These are phyloP conservation scores for Tachystola acroxantha DNA, from an alignment of 2,888 invertebrate species.

Conservation along the genomic window DNA sequence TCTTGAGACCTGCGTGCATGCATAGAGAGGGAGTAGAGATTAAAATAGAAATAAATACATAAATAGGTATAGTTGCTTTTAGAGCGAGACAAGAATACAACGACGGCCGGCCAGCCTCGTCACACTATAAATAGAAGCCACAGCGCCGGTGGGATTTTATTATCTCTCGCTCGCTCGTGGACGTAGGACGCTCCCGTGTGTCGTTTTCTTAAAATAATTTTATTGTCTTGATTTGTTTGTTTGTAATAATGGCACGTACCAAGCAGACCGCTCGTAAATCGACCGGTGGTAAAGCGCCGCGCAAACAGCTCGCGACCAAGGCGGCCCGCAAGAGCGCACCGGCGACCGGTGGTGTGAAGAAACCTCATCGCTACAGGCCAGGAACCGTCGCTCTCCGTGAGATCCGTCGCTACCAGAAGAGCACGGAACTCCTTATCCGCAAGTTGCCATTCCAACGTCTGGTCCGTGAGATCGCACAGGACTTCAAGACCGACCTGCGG, in stretches of 20 bases:
- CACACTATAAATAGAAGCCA: too few relatives aligned
- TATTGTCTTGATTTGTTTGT: too few relatives aligned
- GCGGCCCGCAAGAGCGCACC: conserved; percentile 97
- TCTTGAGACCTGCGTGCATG: too few relatives aligned
- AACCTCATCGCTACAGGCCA: conserved; percentile 97
- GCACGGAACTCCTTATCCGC: conserved; percentile 95
- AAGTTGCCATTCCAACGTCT: conserved; percentile 96
- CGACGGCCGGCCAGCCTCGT: too few relatives aligned
- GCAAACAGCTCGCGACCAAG: conserved; percentile 95
- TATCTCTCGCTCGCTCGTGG: too few relatives aligned
- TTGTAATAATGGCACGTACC: conserved; percentile 98
- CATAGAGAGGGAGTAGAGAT: too few relatives aligned
- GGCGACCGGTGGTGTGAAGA: conserved; percentile 96
- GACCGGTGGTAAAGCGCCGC: conserved; percentile 97
- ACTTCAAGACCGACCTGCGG: conserved; percentile 97
- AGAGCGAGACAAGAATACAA: too few relatives aligned
- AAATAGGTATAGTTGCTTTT: too few relatives aligned
- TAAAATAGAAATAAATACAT: too few relatives aligned
- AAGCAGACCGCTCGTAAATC: conserved; percentile 98
- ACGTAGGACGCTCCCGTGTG: too few relatives aligned
- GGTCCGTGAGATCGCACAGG: conserved; percentile 97
- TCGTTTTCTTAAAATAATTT: too few relatives aligned
- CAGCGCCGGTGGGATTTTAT: too few relatives aligned
- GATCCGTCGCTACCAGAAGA: conserved; percentile 97
- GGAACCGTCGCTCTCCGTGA: conserved; percentile 98